phyloP scores from a whole-genome alignment of 2,113 vertebrate genomes.

The Chloropsis hardwickii region DNA sequence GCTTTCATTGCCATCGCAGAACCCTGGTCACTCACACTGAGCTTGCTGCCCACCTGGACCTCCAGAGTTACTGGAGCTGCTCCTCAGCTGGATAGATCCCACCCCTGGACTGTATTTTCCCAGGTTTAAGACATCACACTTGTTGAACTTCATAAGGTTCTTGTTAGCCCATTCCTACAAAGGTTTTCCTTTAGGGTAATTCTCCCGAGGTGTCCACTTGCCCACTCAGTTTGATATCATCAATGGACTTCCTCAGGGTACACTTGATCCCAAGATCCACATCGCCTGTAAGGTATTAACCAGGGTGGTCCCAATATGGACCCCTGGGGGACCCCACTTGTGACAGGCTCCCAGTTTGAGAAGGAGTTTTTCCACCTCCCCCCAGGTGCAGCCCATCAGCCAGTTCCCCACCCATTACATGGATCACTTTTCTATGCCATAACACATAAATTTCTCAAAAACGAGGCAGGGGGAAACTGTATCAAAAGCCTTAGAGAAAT shows the following conservation, averaged over 20 bases:
- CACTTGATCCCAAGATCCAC: background rate
- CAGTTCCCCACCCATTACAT: background rate
- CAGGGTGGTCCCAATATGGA: accelerated
- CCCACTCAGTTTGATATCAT: background rate
- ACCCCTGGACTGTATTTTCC: background rate
- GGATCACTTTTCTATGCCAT: background rate
- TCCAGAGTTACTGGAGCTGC: background rate
- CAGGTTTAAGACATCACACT: background rate
- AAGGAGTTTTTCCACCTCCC: background rate
- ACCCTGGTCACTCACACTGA: background rate
- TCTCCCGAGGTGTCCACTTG: background rate
- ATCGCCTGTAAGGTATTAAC: background rate
- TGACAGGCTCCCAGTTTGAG: background rate
- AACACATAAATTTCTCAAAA: background rate
- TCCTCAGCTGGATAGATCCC: background rate
- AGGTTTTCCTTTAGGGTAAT: background rate
- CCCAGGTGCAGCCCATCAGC: too few relatives aligned
- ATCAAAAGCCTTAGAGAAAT: background rate
- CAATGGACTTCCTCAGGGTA: background rate
- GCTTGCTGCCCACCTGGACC: background rate
- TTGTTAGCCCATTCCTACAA: background rate
- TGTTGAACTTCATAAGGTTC: background rate
- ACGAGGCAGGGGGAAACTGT: background rate
- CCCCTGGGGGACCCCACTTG: too few relatives aligned
- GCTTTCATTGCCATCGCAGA: background rate